These are phyloP conservation scores for Gymnoscopelus braueri DNA, from an alignment of 2,797 vertebrate species.

Conservation along the genomic window DNA sequence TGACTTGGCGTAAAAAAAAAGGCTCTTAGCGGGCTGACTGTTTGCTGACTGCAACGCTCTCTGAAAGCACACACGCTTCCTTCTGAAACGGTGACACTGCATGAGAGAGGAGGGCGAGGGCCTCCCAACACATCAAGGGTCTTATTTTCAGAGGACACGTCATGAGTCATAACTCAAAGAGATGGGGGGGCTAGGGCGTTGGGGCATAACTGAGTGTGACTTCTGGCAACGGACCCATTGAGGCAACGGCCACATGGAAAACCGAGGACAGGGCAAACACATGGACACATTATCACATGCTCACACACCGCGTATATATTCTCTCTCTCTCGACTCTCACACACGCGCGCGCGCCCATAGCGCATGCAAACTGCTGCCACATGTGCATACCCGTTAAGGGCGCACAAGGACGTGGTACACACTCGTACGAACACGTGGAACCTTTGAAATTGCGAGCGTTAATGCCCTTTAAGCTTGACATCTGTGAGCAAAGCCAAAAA, in stretches of 20 bases:
- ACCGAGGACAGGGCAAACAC: slow-evolving; percentile 37
- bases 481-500: slow-evolving; percentile 59
- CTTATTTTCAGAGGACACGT: slow-evolving; percentile 63
- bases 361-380: slow-evolving; percentile 2
- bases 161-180: slow-evolving; percentile 56
- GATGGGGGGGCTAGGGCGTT: slow-evolving; percentile 42
- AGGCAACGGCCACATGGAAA: slow-evolving; percentile 26
- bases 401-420: slow-evolving; percentile 24
- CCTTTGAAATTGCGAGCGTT: slow-evolving; percentile 22
- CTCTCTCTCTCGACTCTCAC: background rate
- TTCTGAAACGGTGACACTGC: slow-evolving; percentile 65
- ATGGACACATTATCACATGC: slow-evolving; percentile 14
- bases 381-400: slow-evolving; percentile 16
- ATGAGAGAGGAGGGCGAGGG: slow-evolving; percentile 44
- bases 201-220: background rate
- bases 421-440: background rate
- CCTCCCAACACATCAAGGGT: slow-evolving; percentile 62
- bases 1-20: slow-evolving; percentile 31
- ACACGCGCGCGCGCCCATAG: slow-evolving; percentile 20
- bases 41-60: slow-evolving; percentile 57
- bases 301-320: slow-evolving; percentile 15
- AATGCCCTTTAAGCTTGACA: slow-evolving; percentile 21
- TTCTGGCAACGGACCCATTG: slow-evolving; percentile 22
- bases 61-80: slow-evolving; percentile 62
- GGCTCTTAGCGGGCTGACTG: slow-evolving; percentile 51